These are phyloP conservation scores for Teleiodes luculella DNA, from an alignment of 2,888 invertebrate genomes.

Conservation along the genomic window DNA sequence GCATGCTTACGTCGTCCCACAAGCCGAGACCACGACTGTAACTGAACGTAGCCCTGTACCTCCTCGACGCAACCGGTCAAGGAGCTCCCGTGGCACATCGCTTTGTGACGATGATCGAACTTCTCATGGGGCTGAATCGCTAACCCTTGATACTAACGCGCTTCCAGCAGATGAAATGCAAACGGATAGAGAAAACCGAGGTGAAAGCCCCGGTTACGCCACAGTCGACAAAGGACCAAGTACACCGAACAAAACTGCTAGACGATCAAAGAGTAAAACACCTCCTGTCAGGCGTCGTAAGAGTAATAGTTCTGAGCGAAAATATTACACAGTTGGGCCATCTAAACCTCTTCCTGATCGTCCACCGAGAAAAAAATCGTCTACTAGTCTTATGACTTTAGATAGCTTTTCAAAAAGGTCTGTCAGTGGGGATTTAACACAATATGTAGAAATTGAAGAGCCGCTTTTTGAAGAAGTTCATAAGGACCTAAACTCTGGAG, in stretches of 20 bases:
- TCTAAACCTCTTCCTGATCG: constrained; percentile 76
- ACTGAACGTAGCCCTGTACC: constrained; percentile 78
- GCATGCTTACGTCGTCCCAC: constrained; percentile 82
- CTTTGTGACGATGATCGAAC: constrained; percentile 84
- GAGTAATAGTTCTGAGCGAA: constrained; percentile 74
- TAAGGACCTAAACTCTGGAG: constrained; percentile 85
- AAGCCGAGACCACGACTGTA: constrained; percentile 69
- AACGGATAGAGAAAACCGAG: constrained; percentile 59
- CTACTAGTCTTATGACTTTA: constrained; percentile 72
- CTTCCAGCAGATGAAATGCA: constrained; percentile 50
- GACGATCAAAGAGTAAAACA: constrained; percentile 77
- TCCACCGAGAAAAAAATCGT: constrained; percentile 81
- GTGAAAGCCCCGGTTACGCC: constrained; percentile 83
- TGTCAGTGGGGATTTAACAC: constrained; percentile 65
- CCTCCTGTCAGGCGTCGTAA: constrained; percentile 65
- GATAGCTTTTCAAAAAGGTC: constrained; percentile 72
- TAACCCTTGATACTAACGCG: constrained; percentile 72
- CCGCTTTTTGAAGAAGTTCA: constrained; percentile 78
- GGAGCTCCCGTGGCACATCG: constrained; percentile 75
- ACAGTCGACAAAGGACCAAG: constrained; percentile 86
- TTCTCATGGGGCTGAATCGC: constrained; percentile 84
- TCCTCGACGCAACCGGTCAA: constrained; percentile 77
- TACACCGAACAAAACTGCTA: constrained; percentile 78
- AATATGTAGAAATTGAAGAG: constrained; percentile 81
- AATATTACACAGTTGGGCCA: constrained; percentile 83